phyloP scores from a whole-genome alignment of 2,797 vertebrate species.

The Sarcoramphus papa region DNA sequence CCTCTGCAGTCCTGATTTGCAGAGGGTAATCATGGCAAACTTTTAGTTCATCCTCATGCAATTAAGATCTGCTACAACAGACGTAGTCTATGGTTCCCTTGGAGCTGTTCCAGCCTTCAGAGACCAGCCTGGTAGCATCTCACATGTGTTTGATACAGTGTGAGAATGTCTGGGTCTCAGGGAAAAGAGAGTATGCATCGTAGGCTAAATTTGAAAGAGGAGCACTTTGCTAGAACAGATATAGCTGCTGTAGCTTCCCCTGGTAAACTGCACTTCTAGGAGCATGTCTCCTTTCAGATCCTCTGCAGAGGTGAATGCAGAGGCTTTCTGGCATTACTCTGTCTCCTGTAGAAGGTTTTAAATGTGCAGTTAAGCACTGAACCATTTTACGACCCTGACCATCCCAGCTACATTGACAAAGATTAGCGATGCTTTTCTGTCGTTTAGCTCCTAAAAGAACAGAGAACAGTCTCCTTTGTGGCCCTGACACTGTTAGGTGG shows the following conservation, averaged over 20 bases:
- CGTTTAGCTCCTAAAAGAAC: background rate
- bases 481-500: background rate
- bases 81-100: background rate
- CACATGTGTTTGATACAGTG: accelerated
- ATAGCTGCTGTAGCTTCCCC: background rate
- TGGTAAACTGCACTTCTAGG: background rate
- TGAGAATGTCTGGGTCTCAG: background rate
- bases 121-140: background rate
- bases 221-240: background rate
- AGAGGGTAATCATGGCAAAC: background rate
- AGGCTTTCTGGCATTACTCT: background rate
- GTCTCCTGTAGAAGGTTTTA: background rate
- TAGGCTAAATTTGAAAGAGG: background rate
- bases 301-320: background rate
- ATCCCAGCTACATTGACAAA: background rate
- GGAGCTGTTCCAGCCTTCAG: background rate
- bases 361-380: background rate
- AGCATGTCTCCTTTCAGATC: background rate
- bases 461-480: background rate
- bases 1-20: background rate
- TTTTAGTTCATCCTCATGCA: background rate
- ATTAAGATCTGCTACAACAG: background rate
- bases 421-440: background rate
- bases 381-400: background rate
- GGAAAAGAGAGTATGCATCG: background rate